These are phyloP conservation scores for Hormaphis cornu DNA, from an alignment of 1,140 invertebrate genomes.

Conservation along the genomic window DNA sequence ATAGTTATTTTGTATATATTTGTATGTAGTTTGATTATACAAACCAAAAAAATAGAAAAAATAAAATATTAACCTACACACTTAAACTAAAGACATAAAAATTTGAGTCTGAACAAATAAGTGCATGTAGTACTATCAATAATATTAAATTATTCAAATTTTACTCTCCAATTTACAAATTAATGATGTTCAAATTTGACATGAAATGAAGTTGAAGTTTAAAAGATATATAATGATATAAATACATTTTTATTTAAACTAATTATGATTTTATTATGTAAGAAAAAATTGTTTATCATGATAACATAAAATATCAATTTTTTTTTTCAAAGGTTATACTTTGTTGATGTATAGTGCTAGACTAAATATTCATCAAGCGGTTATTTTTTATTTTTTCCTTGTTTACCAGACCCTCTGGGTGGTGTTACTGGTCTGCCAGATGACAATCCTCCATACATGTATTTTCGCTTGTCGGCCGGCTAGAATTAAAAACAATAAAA, in stretches of 20 bases:
- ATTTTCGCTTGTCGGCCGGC: slow-evolving; percentile 97
- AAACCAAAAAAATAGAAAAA: slow-evolving; percentile 12
- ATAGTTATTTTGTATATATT: not conserved
- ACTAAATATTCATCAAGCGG: slow-evolving; percentile 5
- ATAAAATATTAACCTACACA: slow-evolving; percentile 2
- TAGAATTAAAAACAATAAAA: slow-evolving; percentile 42
- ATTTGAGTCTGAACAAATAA: not conserved
- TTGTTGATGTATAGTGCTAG: slow-evolving; percentile 20
- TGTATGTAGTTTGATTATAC: not conserved
- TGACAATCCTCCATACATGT: slow-evolving; percentile 81
- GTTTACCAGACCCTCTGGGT: slow-evolving; percentile 74
- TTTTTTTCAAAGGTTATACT: slow-evolving; percentile 17
- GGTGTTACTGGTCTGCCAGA: slow-evolving; percentile 78
- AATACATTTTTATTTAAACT: slow-evolving; percentile 25
- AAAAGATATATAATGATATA: slow-evolving; percentile 22
- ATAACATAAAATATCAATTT: slow-evolving; percentile 8
- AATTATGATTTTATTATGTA: slow-evolving; percentile 17
- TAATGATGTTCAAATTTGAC: slow-evolving; percentile 13
- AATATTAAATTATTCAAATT: slow-evolving; percentile 28
- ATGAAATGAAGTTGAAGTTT: slow-evolving; percentile 3
- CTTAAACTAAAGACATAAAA: not conserved
- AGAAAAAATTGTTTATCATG: slow-evolving; percentile 23
- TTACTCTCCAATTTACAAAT: slow-evolving; percentile 5
- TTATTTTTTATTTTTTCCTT: slow-evolving; percentile 66
- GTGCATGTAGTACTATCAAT: slow-evolving; percentile 25